Percentiles rank a stretch among this genome's conserved stretches.
phyloP scores from a whole-genome alignment of 2,113 vertebrate species.

The Pyxicephalus adspersus region DNA sequence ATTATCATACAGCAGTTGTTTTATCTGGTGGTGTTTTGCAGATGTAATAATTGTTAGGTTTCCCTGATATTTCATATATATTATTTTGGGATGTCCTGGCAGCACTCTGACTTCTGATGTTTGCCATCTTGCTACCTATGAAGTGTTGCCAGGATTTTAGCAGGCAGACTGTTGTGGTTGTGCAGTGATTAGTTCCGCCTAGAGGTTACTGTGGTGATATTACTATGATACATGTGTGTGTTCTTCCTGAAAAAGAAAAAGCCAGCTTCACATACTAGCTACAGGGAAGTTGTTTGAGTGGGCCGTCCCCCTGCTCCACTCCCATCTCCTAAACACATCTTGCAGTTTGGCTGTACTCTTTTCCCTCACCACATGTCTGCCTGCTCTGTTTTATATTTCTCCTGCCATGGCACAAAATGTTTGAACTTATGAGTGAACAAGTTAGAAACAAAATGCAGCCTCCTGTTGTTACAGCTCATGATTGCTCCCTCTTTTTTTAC shows the following conservation, averaged over 20 bases:
- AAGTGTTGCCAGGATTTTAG: too few species aligned
- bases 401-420: constrained; percentile 47
- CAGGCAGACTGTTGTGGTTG: too few species aligned
- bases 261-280: constrained; percentile 46
- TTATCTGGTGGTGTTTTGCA: too few species aligned
- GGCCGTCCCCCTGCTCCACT: constrained; percentile 12
- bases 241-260: constrained; percentile 33
- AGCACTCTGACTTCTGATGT: too few species aligned
- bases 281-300: constrained; percentile 53
- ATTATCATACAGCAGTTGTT: too few species aligned
- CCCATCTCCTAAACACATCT: not conserved
- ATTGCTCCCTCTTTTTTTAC: constrained; percentile 67
- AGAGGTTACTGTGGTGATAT: constrained; percentile 45
- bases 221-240: constrained; percentile 41
- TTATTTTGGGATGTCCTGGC: too few species aligned
- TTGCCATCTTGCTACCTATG: too few species aligned
- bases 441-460: constrained; percentile 40
- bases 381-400: not conserved
- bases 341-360: not conserved
- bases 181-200: constrained; percentile 16
- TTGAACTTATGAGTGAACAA: constrained; percentile 7
- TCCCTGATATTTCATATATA: too few species aligned
- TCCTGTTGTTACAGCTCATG: constrained; percentile 61
- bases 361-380: not conserved
- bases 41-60: too few species aligned